Conservation (phyloP, 2,113 vertebrate species). For the Megaceryle torquata region DNA sequence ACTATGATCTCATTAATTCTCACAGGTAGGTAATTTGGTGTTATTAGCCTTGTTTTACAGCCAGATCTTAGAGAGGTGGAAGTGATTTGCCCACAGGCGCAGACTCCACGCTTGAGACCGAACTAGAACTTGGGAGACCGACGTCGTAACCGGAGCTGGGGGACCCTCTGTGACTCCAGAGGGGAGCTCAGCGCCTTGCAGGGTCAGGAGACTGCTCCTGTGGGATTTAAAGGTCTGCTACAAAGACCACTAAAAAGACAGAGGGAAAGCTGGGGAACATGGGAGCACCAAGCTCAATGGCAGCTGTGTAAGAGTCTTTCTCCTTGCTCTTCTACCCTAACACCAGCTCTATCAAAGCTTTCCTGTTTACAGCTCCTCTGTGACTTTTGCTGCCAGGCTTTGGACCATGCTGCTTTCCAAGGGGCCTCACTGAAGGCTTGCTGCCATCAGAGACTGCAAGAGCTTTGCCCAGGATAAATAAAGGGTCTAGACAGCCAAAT, state of each 20-base stretch:
- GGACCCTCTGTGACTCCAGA: background rate
- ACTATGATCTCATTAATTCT: constrained; percentile 56
- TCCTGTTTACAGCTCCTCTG: background rate
- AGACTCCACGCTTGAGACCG: background rate
- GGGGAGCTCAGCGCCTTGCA: background rate
- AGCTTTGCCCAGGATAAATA: background rate
- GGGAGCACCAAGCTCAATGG: background rate
- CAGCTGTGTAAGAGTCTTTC: background rate
- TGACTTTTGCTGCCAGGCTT: background rate
- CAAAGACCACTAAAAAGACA: background rate
- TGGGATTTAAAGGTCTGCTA: background rate
- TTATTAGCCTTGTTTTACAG: constrained; percentile 63
- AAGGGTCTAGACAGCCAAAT: background rate
- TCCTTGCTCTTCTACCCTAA: background rate
- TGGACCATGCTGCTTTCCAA: background rate
- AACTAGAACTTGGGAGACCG: background rate
- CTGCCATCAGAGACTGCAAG: background rate
- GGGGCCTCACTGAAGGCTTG: background rate
- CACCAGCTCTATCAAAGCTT: background rate
- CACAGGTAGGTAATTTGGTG: constrained; percentile 60
- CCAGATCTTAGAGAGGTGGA: constrained; percentile 48
- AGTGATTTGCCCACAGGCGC: constrained; percentile 64
- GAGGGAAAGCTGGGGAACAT: background rate
- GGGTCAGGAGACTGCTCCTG: background rate
- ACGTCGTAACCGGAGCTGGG: background rate